Base-by-base conservation (phyloP, 2,888 invertebrate genomes). In the Agapostemon virescens region DNA sequence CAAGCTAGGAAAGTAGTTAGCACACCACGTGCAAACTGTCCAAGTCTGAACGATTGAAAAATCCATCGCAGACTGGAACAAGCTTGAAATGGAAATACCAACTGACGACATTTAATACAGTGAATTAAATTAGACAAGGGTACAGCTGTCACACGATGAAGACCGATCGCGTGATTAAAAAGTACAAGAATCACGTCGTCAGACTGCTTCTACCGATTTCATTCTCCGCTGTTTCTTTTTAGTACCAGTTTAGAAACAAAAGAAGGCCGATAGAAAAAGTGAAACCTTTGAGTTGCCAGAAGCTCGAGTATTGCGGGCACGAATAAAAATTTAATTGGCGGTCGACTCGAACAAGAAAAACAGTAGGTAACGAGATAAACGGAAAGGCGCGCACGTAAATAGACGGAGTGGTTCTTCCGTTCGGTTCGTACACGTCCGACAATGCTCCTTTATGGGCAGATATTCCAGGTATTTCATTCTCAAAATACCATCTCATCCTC, bases 401-500 rank as follows among this genome's bases (percentile, higher is more conserved):
- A 20, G 30, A 61, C n/a, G 9, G n/a, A 33, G 26, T 40, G 69
- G 20, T 52, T 11, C 26, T 40, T 55, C n/a, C 49, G 17, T n/a
- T 63, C 17, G 52, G 55, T 63, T 67, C 52, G 33, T 58, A 15
- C 45, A 45, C 58, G n/a, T 20, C n/a, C 49, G 7, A n/a, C 9
- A 30, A 17, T 36, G 52, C 45, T 74, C 58, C 38, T 55, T 49
- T 52, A 36, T 17, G 20, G 17, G 17, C 20, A 69, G 70, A 58
- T 73, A 82, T 80, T 82, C 45, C 49, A 71, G 67, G 70, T 68
- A 82, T 82, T 69, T 55, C 81, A 38, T 77, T 67, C 69, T 33
- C 66, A 45, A 45, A 67, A 81, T 82, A 69, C 76, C 81, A 38
- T 40, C 5, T 71, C 55, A 55, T 71, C 64, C 70, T 73, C 30